Base-by-base conservation (phyloP, 2,797 vertebrate genomes). In the Coendou prehensilis region DNA sequence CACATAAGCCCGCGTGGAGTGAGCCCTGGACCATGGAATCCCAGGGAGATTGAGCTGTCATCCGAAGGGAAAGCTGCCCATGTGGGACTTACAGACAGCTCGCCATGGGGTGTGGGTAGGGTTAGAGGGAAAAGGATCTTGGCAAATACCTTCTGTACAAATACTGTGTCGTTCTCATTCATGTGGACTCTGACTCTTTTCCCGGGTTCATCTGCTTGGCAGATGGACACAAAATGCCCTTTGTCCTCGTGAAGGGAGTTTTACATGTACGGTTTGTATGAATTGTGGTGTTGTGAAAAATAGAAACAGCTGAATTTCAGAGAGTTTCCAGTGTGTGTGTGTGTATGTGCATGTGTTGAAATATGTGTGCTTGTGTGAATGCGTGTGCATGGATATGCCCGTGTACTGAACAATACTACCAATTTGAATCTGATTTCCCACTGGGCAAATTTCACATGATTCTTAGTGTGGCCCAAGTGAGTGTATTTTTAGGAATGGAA, bases 401-500 rank as follows among this genome's bases (percentile, higher is more conserved):
- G 52, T 8, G 2, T 69, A 57, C 45, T 59, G 81, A 96, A 78
- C 0, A 2, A 5, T 15, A 76, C 45, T 75, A 64, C 92, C 23
- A 52, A 28, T 67, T 82, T 83, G 75, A 79, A 88, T 92, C 41
- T 59, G 50, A 57, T 88, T 95, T 96, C 73, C 71, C 86, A 41
- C n/a, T 84, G 50, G 81, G 30, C 59, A 78, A 17, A 94, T 94
- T 89, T 95, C 61, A 83, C 1, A 6, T 61, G 45, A 59, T 84
- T 71, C 75, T 87, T 83, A 80, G 23, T 17, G 30, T 91, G 63
- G 76, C 80, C 81, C 26, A 73, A 81, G 33, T 56, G 45, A 87
- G 52, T 80, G n/a, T 90, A 95, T 97, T 90, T 97, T 94, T 92
- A 95, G 89, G 95, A 97, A 88, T 89, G 93, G 30, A 94, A 97